Evolutionary conservation across 1,140 invertebrate genomes (phyloP).

Genomic region (Megathymus violae): DNA sequence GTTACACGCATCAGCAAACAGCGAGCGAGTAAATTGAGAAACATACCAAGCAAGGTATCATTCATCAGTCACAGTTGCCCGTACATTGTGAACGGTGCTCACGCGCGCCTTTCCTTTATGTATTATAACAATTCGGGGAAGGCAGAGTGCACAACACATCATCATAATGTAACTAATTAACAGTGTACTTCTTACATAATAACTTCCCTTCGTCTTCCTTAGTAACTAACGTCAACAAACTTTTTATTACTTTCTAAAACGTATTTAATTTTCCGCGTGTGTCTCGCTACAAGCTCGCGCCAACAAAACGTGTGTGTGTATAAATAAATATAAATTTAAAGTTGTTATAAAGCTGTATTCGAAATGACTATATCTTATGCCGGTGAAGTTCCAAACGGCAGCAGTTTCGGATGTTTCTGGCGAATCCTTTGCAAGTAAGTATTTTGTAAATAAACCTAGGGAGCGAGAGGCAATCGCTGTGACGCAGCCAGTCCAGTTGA

Average conservation of each 20-base stretch:
- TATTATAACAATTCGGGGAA: conserved; percentile 56
- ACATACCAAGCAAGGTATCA: conserved; percentile 53
- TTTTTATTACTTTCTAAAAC: conserved; percentile 80
- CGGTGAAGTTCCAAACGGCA: conserved; percentile 94
- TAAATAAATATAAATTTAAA: conserved; percentile 77
- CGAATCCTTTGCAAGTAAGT: conserved; percentile 93
- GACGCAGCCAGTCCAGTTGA: conserved; percentile 40
- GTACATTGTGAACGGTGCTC: conserved; percentile 59
- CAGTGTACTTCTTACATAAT: conserved; percentile 60
- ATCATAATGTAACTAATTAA: conserved; percentile 78
- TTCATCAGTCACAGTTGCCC: conserved; percentile 66
- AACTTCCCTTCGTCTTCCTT: conserved; percentile 66
- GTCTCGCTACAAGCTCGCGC: conserved; percentile 71
- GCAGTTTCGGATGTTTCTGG: conserved; percentile 96
- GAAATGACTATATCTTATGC: conserved; percentile 94
- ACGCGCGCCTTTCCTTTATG: conserved; percentile 56
- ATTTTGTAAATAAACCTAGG: conserved; percentile 14
- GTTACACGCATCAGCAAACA: conserved; percentile 54
- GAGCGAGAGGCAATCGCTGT: conserved; percentile 22
- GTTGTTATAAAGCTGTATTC: conserved; percentile 57
- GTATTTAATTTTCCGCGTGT: conserved; percentile 82
- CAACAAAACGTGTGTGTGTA: conserved; percentile 78
- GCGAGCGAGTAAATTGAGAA: conserved; percentile 47
- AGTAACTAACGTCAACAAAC: conserved; percentile 63
- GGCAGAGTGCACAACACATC: conserved; percentile 62